These are phyloP conservation scores for Ostrea denselamellosa DNA, from an alignment of 1,140 invertebrate species.

Conservation along the genomic window DNA sequence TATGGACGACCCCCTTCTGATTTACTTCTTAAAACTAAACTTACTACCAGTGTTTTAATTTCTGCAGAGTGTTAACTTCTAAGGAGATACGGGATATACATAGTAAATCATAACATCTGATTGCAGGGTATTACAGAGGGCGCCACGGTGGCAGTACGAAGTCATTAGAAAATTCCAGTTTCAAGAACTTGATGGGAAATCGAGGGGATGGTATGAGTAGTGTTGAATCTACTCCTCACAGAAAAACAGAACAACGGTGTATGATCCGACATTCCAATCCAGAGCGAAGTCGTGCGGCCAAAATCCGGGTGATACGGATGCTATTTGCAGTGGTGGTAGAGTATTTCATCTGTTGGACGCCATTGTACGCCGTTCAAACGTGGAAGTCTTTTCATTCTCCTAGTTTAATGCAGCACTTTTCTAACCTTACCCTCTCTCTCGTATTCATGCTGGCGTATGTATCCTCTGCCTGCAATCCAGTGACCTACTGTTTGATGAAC, in stretches of 20 bases:
- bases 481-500: conserved; percentile 97
- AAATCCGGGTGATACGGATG: conserved; percentile 93
- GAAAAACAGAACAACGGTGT: conserved; percentile 34
- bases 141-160: background rate
- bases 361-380: conserved; percentile 91
- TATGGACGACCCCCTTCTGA: too few species aligned
- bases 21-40: too few species aligned
- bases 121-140: background rate
- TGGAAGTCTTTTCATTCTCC: conserved; percentile 86
- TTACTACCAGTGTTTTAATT: too few species aligned
- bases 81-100: too few species aligned
- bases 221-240: background rate
- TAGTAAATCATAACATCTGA: background rate
- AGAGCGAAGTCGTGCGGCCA: conserved; percentile 87
- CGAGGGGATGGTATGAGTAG: background rate
- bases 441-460: conserved; percentile 92
- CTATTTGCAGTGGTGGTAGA: conserved; percentile 93
- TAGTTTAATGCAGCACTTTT: conserved; percentile 79
- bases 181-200: background rate
- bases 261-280: conserved; percentile 82
- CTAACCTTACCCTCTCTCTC: conserved; percentile 82
- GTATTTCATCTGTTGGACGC: conserved; percentile 96
- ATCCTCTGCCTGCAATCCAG: conserved; percentile 93
- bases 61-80: too few species aligned
- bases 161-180: conserved; percentile 15